Evolutionary conservation across 2,888 invertebrate species (phyloP).

Genomic region (Trichopoda pennipes): DNA sequence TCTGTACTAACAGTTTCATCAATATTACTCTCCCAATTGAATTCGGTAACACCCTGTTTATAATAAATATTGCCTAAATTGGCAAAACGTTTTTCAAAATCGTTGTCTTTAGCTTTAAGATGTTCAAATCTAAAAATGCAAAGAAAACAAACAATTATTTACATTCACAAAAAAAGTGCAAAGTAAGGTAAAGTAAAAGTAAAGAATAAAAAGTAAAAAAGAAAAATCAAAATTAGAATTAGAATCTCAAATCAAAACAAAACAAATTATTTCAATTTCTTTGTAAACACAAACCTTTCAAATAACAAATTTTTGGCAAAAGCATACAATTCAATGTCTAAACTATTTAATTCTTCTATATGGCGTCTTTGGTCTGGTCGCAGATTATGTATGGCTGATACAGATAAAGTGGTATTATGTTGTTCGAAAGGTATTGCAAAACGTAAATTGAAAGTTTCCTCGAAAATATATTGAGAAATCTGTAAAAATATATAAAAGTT

Average conservation of each 20-base stretch:
- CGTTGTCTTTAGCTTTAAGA: constrained; percentile 89
- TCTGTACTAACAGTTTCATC: constrained; percentile 84
- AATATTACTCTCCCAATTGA: constrained; percentile 93
- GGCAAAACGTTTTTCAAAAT: constrained; percentile 91
- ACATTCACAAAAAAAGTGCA: constrained; percentile 25
- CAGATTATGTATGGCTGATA: constrained; percentile 89
- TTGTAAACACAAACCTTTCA: constrained; percentile 82
- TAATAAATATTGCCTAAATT: constrained; percentile 91
- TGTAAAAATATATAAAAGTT: constrained; percentile 75
- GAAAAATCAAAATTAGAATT: neutral
- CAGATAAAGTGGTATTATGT: constrained; percentile 94
- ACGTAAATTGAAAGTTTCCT: constrained; percentile 94
- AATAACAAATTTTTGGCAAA: constrained; percentile 95
- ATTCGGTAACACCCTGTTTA: constrained; percentile 89
- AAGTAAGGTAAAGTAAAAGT: too few species aligned
- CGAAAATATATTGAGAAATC: constrained; percentile 96
- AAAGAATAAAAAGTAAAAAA: constrained; percentile 6
- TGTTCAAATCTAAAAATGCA: constrained; percentile 86
- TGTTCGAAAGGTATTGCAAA: constrained; percentile 95
- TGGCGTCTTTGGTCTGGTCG: constrained; percentile 87
- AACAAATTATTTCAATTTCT: constrained; percentile 45
- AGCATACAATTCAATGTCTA: constrained; percentile 96
- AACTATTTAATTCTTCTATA: constrained; percentile 90
- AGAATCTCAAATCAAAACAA: neutral
- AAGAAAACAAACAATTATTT: constrained; percentile 53